Evolutionary conservation across 2,113 vertebrate species (phyloP).

Genomic region (Notothenia rossii): DNA sequence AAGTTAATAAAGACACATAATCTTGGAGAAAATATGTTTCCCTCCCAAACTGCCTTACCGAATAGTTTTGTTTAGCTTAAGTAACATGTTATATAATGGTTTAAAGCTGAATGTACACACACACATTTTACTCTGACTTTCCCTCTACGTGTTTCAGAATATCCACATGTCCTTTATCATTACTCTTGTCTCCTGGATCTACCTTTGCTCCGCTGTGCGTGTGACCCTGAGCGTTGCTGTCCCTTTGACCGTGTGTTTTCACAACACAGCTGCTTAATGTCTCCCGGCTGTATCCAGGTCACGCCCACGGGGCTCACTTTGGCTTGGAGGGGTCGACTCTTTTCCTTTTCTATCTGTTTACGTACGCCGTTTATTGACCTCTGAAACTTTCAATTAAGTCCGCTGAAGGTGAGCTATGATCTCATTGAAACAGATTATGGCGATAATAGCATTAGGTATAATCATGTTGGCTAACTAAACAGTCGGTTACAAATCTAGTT

Average conservation of each 20-base stretch:
- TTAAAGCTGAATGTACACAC: slow-evolving; percentile 5
- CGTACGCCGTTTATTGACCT: slow-evolving; percentile 27
- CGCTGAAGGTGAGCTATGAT: slow-evolving; percentile 59
- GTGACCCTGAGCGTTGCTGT: slow-evolving; percentile 24
- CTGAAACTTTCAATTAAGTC: slow-evolving; percentile 41
- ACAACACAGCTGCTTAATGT: slow-evolving; percentile 50
- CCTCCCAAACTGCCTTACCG: too few relatives aligned
- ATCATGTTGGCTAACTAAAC: slow-evolving; percentile 61
- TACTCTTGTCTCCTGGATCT: background rate
- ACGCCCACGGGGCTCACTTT: background rate
- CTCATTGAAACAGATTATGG: slow-evolving; percentile 51
- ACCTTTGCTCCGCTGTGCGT: slow-evolving; percentile 19
- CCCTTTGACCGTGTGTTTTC: slow-evolving; percentile 62
- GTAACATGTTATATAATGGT: background rate
- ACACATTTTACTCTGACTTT: slow-evolving; percentile 13
- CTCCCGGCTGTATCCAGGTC: slow-evolving; percentile 21
- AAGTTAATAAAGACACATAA: too few relatives aligned
- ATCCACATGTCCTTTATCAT: slow-evolving; percentile 11
- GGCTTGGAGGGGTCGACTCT: slow-evolving; percentile 3
- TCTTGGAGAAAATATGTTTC: too few relatives aligned
- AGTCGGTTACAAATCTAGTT: slow-evolving; percentile 45
- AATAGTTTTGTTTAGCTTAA: background rate
- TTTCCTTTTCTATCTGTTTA: slow-evolving; percentile 37
- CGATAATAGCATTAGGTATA: slow-evolving; percentile 58
- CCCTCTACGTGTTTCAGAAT: slow-evolving; percentile 9